phyloP scores from a whole-genome alignment of 2,888 invertebrate species.

The Malthinus flaveolus region DNA sequence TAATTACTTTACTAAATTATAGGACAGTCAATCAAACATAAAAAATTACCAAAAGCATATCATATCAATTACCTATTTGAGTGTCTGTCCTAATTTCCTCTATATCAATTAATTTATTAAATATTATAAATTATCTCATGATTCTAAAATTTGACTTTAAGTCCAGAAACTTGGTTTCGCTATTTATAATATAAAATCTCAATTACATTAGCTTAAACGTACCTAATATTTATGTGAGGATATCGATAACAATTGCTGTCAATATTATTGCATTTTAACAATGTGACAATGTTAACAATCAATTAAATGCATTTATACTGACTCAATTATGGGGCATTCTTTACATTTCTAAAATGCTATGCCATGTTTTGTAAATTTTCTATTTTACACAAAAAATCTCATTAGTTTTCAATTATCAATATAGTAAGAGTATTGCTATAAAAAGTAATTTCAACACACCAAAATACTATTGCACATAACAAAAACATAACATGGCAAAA shows the following conservation, averaged over 20 bases:
- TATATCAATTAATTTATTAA: slow-evolving; percentile 33
- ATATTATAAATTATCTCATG: slow-evolving; percentile 19
- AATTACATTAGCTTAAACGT: slow-evolving; percentile 36
- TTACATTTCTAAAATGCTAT: slow-evolving; percentile 31
- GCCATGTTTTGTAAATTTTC: slow-evolving; percentile 13
- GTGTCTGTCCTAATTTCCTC: slow-evolving; percentile 13
- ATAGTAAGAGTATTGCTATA: neutral
- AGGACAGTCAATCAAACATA: slow-evolving; percentile 17
- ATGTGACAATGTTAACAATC: slow-evolving; percentile 44
- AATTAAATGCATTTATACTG: slow-evolving; percentile 33
- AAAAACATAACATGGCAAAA: slow-evolving; percentile 2
- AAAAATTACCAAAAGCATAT: slow-evolving; percentile 5
- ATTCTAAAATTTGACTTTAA: slow-evolving; percentile 37
- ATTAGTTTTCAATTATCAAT: too few relatives aligned
- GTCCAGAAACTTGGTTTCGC: slow-evolving; percentile 39
- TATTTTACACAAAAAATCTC: neutral
- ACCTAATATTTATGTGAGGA: slow-evolving; percentile 40
- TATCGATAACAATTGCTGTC: slow-evolving; percentile 48
- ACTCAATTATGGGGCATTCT: slow-evolving; percentile 6
- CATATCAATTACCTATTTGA: neutral
- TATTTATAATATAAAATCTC: slow-evolving; percentile 37
- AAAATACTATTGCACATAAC: slow-evolving; percentile 1
- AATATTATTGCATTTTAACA: slow-evolving; percentile 47
- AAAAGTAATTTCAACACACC: neutral
- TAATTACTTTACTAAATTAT: slow-evolving; percentile 21